Percentiles rank a stretch among this genome's conserved stretches.
Evolutionary conservation across 2,888 invertebrate species (phyloP).

Genomic region (Phanerotoma sp.): DNA sequence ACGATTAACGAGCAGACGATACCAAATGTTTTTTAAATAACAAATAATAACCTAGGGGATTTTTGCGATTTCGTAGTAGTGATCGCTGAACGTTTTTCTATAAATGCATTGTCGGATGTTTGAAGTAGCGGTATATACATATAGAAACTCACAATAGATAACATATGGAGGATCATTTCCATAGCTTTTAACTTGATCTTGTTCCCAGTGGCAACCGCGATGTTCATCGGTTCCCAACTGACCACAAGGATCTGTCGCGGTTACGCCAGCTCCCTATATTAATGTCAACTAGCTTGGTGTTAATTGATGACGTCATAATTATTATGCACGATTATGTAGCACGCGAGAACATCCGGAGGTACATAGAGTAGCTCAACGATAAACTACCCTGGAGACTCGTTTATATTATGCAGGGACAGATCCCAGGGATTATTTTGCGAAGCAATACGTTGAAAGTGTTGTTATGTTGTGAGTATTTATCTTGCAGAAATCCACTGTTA

Average conservation of each 20-base stretch:
- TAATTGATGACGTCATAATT: slow-evolving; percentile 55
- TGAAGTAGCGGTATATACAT: too few relatives aligned
- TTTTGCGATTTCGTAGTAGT: too few relatives aligned
- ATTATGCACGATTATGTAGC: slow-evolving; percentile 53
- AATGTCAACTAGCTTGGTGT: slow-evolving; percentile 47
- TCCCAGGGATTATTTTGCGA: background rate
- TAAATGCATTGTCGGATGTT: too few relatives aligned
- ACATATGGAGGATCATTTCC: too few relatives aligned
- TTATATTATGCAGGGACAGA: slow-evolving; percentile 24
- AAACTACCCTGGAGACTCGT: slow-evolving; percentile 36
- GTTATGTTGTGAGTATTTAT: background rate
- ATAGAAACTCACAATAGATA: too few relatives aligned
- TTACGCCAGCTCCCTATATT: slow-evolving; percentile 36
- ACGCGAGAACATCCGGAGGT: slow-evolving; percentile 29
- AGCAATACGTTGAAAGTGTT: background rate
- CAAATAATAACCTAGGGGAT: too few relatives aligned
- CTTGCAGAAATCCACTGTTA: background rate
- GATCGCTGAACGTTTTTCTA: too few relatives aligned
- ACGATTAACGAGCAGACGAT: too few relatives aligned
- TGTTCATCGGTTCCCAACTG: slow-evolving; percentile 16
- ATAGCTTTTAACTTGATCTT: too few relatives aligned
- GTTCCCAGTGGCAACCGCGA: background rate
- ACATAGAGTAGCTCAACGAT: slow-evolving; percentile 47
- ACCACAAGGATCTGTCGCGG: slow-evolving; percentile 25
- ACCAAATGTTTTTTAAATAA: too few relatives aligned